These are phyloP conservation scores for Melitaea cinxia DNA, from an alignment of 1,140 invertebrate genomes.

Conservation along the genomic window DNA sequence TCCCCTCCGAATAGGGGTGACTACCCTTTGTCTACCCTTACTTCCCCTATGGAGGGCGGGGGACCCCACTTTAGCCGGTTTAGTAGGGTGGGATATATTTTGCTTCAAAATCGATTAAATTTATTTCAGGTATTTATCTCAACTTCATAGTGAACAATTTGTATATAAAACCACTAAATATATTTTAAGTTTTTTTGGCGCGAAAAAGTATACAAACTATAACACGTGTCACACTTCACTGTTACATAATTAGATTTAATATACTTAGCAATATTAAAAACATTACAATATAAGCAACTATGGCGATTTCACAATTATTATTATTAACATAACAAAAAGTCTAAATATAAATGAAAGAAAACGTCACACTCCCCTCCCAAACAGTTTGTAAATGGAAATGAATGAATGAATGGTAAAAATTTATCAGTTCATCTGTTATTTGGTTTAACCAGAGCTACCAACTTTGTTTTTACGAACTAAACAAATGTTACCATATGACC, in stretches of 20 bases:
- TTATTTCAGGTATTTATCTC: background rate
- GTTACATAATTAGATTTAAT: background rate
- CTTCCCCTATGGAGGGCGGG: constrained; percentile 71
- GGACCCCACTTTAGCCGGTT: constrained; percentile 68
- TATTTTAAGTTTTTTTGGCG: constrained; percentile 13
- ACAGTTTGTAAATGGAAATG: constrained; percentile 26
- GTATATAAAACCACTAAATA: background rate
- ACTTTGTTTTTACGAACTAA: too few species aligned
- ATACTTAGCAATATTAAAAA: background rate
- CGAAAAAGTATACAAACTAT: background rate
- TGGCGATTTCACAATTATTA: background rate
- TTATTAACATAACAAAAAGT: constrained; percentile 1
- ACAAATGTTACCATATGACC: too few species aligned
- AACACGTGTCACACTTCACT: background rate
- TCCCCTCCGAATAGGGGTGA: constrained; percentile 76
- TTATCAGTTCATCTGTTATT: background rate
- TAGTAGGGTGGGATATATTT: constrained; percentile 64
- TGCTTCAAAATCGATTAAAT: constrained; percentile 33
- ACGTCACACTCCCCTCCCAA: constrained; percentile 21
- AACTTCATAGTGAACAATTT: constrained; percentile 2
- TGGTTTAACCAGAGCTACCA: too few species aligned
- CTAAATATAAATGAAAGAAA: constrained; percentile 10
- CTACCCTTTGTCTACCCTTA: constrained; percentile 76
- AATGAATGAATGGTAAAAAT: constrained; percentile 12
- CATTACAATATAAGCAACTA: background rate